Conservation (phyloP, 2,888 invertebrate genomes). For the Apodemia zela region DNA sequence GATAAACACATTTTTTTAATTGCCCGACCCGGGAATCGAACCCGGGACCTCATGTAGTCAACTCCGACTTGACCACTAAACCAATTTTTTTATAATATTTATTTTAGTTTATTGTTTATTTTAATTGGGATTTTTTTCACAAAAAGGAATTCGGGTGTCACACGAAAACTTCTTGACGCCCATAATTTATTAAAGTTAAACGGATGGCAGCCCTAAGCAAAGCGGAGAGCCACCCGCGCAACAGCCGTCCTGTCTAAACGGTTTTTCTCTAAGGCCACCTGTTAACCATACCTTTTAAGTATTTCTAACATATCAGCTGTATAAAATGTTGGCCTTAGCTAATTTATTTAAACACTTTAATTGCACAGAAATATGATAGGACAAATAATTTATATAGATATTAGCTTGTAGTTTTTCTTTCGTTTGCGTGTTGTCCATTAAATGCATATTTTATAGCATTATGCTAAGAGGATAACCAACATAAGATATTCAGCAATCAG, state of each 20-base stretch:
- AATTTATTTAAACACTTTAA: background rate
- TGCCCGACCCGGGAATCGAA: no score
- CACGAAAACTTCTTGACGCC: background rate
- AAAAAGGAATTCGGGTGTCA: background rate
- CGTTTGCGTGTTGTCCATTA: no score
- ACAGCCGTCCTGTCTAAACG: background rate
- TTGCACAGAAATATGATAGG: background rate
- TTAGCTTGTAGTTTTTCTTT: no score
- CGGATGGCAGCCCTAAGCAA: conserved; percentile 5
- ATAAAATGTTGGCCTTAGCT: conserved; percentile 5
- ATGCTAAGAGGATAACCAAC: no score
- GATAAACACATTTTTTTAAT: no score
- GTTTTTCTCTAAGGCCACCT: conserved; percentile 8
- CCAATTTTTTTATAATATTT: no score
- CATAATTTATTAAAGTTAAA: background rate
- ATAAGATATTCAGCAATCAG: no score
- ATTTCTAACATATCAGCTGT: conserved; percentile 5
- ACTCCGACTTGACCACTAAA: no score
- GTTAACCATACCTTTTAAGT: conserved; percentile 16
- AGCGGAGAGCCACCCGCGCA: conserved; percentile 16
- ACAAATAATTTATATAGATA: background rate
- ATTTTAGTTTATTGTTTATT: no score
- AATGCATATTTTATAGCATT: no score
- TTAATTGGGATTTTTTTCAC: background rate
- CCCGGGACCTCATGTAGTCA: no score